Base-by-base conservation (phyloP, 2,113 vertebrate species). In the Salvelinus namaycush region DNA sequence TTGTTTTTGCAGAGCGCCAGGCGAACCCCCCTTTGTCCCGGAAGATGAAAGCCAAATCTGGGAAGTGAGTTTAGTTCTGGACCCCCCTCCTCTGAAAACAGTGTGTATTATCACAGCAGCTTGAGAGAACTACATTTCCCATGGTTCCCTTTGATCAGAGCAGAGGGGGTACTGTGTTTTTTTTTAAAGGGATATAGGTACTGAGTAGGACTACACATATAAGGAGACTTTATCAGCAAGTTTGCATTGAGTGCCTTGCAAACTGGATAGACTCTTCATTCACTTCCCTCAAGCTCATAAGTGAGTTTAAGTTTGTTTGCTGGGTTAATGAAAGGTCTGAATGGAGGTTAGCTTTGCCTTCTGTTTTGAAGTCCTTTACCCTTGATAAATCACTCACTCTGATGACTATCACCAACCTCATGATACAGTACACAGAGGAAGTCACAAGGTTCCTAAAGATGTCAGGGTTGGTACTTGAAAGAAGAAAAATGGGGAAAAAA, bases 291-390 rank as follows among this genome's bases (percentile, higher is more conserved):
- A 18, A 18, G 51, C 16, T 54, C 51, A 54, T 18, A 18, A 54
- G 51, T 54, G 51, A 18, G 51, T 86, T 81, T 86, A 77, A 76
- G 76, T 89, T 85, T 88, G 87, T 91, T 90, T 91, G 85, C 81
- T 84, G 86, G 87, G 90, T 92, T 90, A 91, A 81, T 78, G 80
- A 90, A 91, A 91, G 89, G 89, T 92, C 89, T 91, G 73, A 81
- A 83, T 85, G 83, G 84, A 83, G 72, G 79, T 27, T 77, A 0
- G 73, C 85, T 77, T 81, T 79, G 81, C 73, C 75, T 72, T 71
- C 67, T 29, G 7, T 70, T 70, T 67, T 66, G 76, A 81, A 79
- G 48, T 84, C 81, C 79, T 86, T 82, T 39, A 34, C 24, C 24
- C 1, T 64, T 22, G 60, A n/a, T n/a, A n/a, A 64, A 9, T 64